Evolutionary conservation across 1,140 invertebrate species (phyloP), one percentile per base, ranked within the genome.

Genomic region (Psilanteris sp.): DNA sequence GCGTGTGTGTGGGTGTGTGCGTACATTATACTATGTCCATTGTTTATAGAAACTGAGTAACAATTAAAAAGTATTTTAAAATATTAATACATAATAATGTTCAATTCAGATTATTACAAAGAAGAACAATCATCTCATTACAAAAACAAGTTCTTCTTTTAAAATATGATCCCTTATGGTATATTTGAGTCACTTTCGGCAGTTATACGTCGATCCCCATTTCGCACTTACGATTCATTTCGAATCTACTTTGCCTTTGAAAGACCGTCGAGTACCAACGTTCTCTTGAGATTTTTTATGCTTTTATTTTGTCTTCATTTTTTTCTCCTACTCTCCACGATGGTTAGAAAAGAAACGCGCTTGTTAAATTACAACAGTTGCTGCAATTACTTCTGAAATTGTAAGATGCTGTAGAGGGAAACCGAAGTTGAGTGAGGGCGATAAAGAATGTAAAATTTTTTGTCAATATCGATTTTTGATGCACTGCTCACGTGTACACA

Each of bases 401-500:
- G 26, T 39, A 67, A 70, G 43, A 55, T 41, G 34, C 16, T 8
- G 61, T 73, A 16, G 29, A 32, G 24, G 43, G 34, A 39, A 48
- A 48, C n/a, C n/a, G n/a, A n/a, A n/a, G n/a, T 31, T 10, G 44
- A 78, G 71, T 52, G 70, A 77, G 77, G 78, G 76, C 75, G 80
- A 83, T 81, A 79, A 84, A 72, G 39, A 55, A 34, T 18, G 41
- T n/a, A 32, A 8, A 29, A 39, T 46, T 61, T 44, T 62, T 52
- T 41, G 37, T 32, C 32, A 1, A 4, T 26, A 29, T 54, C 55
- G 54, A 44, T 52, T 18, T 64, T 64, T 52, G 44, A 43, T 64
- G 46, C 57, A 62, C 43, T 50, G 1, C 39, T 59, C 16, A 26
- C 14, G 34, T 29, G 24, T 43, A 46, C 31, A 50, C 13, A n/a